Percentiles rank a stretch among this genome's conserved stretches.
Evolutionary conservation across 2,888 invertebrate species (phyloP).

Genomic region (Dolichopus griseipennis): DNA sequence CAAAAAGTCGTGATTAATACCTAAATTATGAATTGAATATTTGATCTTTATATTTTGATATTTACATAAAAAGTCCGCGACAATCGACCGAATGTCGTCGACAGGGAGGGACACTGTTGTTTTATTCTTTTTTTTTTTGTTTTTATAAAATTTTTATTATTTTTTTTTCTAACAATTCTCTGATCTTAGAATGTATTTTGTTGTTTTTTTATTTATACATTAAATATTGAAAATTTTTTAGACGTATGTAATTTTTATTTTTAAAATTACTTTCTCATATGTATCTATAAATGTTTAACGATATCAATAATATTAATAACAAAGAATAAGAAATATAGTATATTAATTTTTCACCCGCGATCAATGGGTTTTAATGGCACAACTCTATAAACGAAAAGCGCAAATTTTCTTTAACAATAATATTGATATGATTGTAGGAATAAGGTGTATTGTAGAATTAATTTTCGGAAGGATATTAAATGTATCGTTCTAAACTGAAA

Average conservation of each 20-base stretch:
- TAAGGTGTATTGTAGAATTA: too few relatives aligned
- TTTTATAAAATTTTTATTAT: neutral
- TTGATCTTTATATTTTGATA: conserved; percentile 1
- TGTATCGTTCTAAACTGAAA: too few relatives aligned
- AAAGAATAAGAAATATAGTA: neutral
- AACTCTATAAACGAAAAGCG: too few relatives aligned
- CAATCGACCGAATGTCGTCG: neutral
- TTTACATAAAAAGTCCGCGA: neutral
- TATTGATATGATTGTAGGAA: too few relatives aligned
- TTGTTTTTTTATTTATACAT: neutral
- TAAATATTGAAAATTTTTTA: neutral
- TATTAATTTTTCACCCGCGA: neutral
- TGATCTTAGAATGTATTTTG: neutral
- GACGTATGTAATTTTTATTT: neutral
- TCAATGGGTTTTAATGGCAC: neutral
- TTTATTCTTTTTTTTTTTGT: neutral
- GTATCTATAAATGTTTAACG: neutral
- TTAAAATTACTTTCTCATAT: neutral
- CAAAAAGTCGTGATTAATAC: conserved; percentile 5
- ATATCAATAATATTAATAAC: too few relatives aligned
- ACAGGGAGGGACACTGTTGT: neutral
- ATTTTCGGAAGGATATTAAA: too few relatives aligned
- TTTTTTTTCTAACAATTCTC: neutral
- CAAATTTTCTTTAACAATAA: too few relatives aligned
- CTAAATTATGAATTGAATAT: conserved; percentile 3